Percentiles rank a stretch among this genome's conserved stretches.
Evolutionary conservation across 2,113 vertebrate species (phyloP).

Genomic region (Poecilia latipinna): DNA sequence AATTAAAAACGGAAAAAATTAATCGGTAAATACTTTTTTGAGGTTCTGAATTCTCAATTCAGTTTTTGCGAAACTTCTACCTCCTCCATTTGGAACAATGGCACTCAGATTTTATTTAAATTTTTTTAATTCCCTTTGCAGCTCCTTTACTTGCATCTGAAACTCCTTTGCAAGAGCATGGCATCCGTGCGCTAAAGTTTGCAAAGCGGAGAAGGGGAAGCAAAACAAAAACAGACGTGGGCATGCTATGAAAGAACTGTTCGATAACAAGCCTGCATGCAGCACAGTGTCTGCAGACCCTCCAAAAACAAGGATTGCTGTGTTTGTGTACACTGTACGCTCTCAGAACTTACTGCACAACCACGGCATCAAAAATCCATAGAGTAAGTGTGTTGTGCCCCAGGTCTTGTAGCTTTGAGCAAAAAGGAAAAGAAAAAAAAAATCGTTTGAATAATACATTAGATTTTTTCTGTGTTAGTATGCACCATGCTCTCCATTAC

Average conservation of each 20-base stretch:
- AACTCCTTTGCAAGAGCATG: constrained; percentile 17
- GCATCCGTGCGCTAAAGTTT: constrained; percentile 28
- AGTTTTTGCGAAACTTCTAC: background rate
- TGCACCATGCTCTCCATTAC: constrained; percentile 13
- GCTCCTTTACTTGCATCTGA: constrained; percentile 23
- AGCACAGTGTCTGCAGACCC: background rate
- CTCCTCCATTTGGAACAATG: constrained; percentile 1
- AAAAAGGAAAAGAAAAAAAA: background rate
- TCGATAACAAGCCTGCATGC: constrained; percentile 45
- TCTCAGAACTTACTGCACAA: constrained; percentile 23
- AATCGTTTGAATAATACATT: constrained; percentile 52
- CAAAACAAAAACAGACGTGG: background rate
- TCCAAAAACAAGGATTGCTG: constrained; percentile 17
- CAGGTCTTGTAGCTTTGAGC: constrained; percentile 31
- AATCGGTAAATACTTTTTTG: too few species aligned
- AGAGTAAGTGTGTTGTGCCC: constrained; percentile 31
- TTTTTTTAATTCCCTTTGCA: constrained; percentile 8
- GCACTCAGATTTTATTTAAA: constrained; percentile 20
- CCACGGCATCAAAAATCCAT: constrained; percentile 18
- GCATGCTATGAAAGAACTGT: constrained; percentile 1
- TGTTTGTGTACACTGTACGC: constrained; percentile 16
- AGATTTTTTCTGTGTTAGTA: constrained; percentile 20
- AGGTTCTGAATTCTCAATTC: background rate
- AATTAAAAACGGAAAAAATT: too few species aligned
- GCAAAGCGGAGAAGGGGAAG: constrained; percentile 18